phyloP scores from a whole-genome alignment of 2,113 vertebrate genomes.

The Xenopus borealis region DNA sequence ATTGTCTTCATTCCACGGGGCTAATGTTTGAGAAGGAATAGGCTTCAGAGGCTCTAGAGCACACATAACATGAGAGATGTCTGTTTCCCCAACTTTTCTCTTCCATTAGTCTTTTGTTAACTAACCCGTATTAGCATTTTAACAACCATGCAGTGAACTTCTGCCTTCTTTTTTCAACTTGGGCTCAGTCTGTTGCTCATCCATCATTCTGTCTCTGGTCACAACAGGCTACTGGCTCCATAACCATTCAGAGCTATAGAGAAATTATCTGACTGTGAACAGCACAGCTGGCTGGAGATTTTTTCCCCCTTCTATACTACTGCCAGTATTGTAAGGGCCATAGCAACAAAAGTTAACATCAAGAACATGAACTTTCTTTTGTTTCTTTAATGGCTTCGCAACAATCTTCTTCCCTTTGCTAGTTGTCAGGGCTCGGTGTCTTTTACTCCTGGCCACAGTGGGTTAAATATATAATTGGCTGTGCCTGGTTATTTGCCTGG shows the following conservation, averaged over 20 bases:
- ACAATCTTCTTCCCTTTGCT: slow-evolving; percentile 50
- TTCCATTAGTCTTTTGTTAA: slow-evolving; percentile 68
- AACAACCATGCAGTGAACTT: slow-evolving; percentile 78
- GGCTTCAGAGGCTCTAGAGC: slow-evolving; percentile 49
- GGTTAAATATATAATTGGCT: too few relatives aligned
- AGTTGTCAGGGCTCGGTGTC: too few relatives aligned
- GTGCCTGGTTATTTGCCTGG: too few relatives aligned
- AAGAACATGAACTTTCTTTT: slow-evolving; percentile 70
- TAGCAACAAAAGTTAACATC: slow-evolving; percentile 78
- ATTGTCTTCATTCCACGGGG: slow-evolving; percentile 46
- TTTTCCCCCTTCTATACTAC: slow-evolving; percentile 69
- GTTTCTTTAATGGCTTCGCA: slow-evolving; percentile 48
- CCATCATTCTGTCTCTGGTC: slow-evolving; percentile 79
- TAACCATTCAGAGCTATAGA: slow-evolving; percentile 67
- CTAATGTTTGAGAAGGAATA: slow-evolving; percentile 49
- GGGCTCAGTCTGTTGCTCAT: slow-evolving; percentile 69
- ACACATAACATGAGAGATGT: slow-evolving; percentile 49
- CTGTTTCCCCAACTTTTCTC: slow-evolving; percentile 58
- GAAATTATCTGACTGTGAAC: slow-evolving; percentile 74
- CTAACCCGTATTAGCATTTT: slow-evolving; percentile 77
- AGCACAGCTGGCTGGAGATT: slow-evolving; percentile 79
- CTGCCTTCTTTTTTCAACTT: slow-evolving; percentile 66
- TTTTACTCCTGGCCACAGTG: too few relatives aligned
- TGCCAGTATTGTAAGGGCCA: slow-evolving; percentile 74
- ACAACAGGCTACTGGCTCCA: slow-evolving; percentile 74